Evolutionary conservation across 2,888 invertebrate species (phyloP).

Genomic region (Ditula angustiorana): DNA sequence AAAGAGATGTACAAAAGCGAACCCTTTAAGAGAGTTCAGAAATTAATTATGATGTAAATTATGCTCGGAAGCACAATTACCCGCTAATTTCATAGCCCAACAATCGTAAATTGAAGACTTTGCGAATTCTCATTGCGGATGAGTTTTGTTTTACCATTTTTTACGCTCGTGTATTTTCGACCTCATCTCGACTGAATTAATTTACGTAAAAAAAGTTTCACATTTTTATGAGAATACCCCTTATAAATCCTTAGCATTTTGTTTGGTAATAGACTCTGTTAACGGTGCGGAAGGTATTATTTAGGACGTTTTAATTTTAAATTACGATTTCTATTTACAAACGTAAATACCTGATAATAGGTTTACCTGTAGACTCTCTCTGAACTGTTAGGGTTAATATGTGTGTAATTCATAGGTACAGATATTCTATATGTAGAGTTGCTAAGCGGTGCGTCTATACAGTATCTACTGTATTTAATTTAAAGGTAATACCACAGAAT

Average conservation of each 20-base stretch:
- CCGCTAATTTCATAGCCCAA: not conserved
- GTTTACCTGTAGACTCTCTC: no score
- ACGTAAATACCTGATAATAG: no score
- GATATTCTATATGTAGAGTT: no score
- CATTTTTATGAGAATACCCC: not conserved
- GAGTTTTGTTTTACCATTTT: conserved; percentile 13
- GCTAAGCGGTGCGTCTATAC: no score
- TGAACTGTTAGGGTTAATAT: no score
- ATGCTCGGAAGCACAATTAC: no score
- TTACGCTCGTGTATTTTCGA: not conserved
- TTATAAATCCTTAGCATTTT: conserved; percentile 2
- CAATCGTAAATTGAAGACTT: not conserved
- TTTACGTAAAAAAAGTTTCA: conserved; percentile 7
- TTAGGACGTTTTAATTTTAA: not conserved
- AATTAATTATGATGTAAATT: no score
- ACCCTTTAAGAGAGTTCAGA: not conserved
- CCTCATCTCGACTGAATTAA: not conserved
- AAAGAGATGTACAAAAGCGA: not conserved
- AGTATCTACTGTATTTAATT: no score
- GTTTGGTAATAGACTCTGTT: conserved; percentile 3
- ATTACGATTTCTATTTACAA: no score
- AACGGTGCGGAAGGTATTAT: not conserved
- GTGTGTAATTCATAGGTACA: no score
- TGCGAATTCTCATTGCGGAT: not conserved
- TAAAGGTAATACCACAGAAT: no score